Percentiles rank a stretch among this genome's conserved stretches.
Evolutionary conservation across 35 echinoderm and acorn worm genomes (phyloP).

Genomic region (Diadema setosum): DNA sequence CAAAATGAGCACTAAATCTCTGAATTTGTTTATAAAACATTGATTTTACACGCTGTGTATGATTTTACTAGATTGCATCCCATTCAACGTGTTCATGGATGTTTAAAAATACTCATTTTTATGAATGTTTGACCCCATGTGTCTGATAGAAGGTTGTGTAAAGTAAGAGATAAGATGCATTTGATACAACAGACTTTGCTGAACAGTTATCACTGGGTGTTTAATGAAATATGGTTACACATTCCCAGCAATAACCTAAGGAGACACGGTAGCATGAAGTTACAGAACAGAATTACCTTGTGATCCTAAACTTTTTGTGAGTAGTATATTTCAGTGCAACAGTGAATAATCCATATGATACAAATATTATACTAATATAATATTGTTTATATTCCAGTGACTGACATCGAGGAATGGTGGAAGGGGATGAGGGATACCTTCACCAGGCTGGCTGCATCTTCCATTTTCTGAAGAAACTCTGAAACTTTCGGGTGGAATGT

Average conservation of each 20-base stretch:
- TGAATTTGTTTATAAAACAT: too few relatives aligned
- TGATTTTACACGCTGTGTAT: constrained; percentile 14
- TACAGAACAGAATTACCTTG: constrained; percentile 26
- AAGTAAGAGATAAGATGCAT: constrained; percentile 15
- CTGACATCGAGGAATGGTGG: background rate
- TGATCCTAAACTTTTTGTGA: too few relatives aligned
- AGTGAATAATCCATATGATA: constrained; percentile 19
- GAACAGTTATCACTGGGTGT: constrained; percentile 2
- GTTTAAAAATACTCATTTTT: constrained; percentile 16
- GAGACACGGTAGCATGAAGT: constrained; percentile 10
- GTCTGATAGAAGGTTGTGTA: constrained; percentile 6
- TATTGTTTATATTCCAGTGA: constrained; percentile 17
- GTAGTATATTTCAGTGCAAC: constrained; percentile 20
- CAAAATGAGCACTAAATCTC: constrained; percentile 1
- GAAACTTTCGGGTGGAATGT: too few relatives aligned
- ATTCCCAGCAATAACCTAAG: constrained; percentile 12
- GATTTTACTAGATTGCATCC: constrained; percentile 3
- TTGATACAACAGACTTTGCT: constrained; percentile 13
- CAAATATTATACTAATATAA: constrained; percentile 14
- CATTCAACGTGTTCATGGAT: constrained; percentile 15
- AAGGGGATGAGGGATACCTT: constrained; percentile 17
- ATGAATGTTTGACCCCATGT: constrained; percentile 19
- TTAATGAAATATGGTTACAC: constrained; percentile 5
- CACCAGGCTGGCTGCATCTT: constrained; percentile 2
- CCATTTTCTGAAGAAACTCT: too few relatives aligned